Evolutionary conservation across 2,888 invertebrate species (phyloP).

Genomic region (Crossocerus cetratus): DNA sequence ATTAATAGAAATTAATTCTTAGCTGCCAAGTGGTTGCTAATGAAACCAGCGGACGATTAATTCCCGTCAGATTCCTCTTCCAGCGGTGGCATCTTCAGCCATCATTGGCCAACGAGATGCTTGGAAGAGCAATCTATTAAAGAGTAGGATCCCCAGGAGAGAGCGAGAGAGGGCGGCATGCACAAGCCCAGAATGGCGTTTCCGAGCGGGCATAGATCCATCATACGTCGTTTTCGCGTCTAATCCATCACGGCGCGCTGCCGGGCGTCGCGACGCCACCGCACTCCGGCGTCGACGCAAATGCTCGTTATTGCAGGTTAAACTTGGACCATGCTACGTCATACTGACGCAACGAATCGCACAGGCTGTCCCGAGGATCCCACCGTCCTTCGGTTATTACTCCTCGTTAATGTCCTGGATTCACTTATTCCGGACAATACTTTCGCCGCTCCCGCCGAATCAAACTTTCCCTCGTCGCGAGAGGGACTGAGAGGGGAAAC

Average conservation of each 20-base stretch:
- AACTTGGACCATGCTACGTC: constrained; percentile 36
- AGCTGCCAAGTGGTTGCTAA: too few species aligned
- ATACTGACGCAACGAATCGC: constrained; percentile 46
- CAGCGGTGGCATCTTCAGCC: background rate
- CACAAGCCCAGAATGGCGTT: constrained; percentile 46
- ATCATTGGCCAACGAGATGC: background rate
- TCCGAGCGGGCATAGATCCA: constrained; percentile 55
- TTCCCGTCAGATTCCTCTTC: background rate
- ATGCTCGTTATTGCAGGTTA: constrained; percentile 52
- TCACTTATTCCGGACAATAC: too few species aligned
- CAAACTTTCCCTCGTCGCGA: background rate
- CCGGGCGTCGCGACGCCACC: constrained; percentile 47
- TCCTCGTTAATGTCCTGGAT: too few species aligned
- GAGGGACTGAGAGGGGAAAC: too few species aligned
- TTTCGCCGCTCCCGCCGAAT: background rate
- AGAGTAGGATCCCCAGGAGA: background rate
- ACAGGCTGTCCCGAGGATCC: constrained; percentile 4
- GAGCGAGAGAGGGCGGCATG: background rate
- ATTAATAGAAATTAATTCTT: too few species aligned
- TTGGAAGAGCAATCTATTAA: constrained; percentile 3
- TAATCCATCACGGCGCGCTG: constrained; percentile 64
- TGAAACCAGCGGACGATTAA: too few species aligned
- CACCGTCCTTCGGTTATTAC: too few species aligned
- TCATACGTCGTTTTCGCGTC: constrained; percentile 64
- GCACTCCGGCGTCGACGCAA: constrained; percentile 40